phyloP scores from a whole-genome alignment of 2,113 vertebrate species.

The Melanerpes formicivorus region DNA sequence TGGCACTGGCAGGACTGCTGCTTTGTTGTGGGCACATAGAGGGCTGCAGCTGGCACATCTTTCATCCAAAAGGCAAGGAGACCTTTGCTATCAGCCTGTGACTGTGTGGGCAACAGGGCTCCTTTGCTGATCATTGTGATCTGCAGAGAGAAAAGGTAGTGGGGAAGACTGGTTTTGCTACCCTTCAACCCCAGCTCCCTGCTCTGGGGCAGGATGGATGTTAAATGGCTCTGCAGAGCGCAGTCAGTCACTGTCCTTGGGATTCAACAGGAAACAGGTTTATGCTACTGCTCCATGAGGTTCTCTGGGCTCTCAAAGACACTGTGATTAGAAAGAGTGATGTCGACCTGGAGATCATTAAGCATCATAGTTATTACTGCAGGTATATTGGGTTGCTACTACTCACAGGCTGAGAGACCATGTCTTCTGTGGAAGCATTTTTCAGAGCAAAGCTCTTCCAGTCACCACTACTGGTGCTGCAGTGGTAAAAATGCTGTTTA shows the following conservation, averaged over 20 bases:
- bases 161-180: background rate
- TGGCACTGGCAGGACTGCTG: background rate
- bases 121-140: background rate
- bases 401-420: background rate
- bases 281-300: background rate
- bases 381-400: background rate
- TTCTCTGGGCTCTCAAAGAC: background rate
- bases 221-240: background rate
- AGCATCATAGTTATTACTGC: background rate
- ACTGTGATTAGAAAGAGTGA: background rate
- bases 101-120: background rate
- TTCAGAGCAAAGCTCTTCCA: background rate
- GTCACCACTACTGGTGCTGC: background rate
- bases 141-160: background rate
- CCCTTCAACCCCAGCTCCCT: background rate
- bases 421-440: background rate
- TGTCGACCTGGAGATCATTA: background rate
- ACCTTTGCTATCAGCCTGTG: background rate
- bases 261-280: background rate
- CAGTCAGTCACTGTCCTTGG: background rate
- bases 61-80: background rate
- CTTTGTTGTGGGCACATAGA: background rate
- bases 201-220: background rate
- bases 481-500: background rate
- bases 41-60: background rate